phyloP scores from a whole-genome alignment of 2,888 invertebrate species.

The Geotrupes spiniger region DNA sequence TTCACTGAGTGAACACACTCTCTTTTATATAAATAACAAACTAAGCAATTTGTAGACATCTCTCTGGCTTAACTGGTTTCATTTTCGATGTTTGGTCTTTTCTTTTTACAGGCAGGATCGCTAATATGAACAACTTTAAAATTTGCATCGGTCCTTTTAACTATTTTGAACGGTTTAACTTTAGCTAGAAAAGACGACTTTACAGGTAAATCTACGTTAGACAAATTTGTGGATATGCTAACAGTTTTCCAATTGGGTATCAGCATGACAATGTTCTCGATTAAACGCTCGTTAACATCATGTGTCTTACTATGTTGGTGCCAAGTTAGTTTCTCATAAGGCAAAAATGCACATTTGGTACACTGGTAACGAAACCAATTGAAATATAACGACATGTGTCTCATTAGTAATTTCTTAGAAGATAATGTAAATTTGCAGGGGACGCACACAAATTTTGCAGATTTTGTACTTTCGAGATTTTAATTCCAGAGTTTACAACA shows the following conservation, averaged over 20 bases:
- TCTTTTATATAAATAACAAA: too few species aligned
- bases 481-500: conserved; percentile 45
- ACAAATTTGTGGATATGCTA: conserved; percentile 38
- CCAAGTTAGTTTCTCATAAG: conserved; percentile 63
- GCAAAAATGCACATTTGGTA: conserved; percentile 68
- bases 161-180: conserved; percentile 18
- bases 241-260: conserved; percentile 42
- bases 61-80: too few species aligned
- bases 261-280: conserved; percentile 43
- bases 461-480: conserved; percentile 49
- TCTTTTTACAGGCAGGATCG: not conserved
- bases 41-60: too few species aligned
- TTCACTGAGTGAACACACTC: too few species aligned
- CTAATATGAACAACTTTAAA: conserved; percentile 14
- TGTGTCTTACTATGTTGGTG: conserved; percentile 62
- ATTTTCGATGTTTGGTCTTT: too few species aligned
- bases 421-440: conserved; percentile 55
- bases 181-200: not conserved
- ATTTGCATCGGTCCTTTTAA: conserved; percentile 17
- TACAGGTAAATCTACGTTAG: not conserved
- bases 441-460: conserved; percentile 52
- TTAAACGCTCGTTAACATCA: conserved; percentile 52
- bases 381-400: conserved; percentile 65
- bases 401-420: conserved; percentile 54
- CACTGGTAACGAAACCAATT: conserved; percentile 75